Base-by-base conservation (phyloP, 2,113 vertebrate species). In the Sardina pilchardus region DNA sequence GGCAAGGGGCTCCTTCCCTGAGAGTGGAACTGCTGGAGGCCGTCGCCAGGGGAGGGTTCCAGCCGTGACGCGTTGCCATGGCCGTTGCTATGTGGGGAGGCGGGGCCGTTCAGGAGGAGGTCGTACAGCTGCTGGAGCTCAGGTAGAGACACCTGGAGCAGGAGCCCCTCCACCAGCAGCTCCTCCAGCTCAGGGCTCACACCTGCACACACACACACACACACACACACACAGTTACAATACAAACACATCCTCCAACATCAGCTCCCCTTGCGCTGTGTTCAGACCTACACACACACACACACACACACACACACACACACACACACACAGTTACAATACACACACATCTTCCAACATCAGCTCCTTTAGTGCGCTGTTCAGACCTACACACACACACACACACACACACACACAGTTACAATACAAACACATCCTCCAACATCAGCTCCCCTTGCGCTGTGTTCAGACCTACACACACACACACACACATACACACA, bases 111-210 rank as follows among this genome's bases (percentile, higher is more conserved):
- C 90, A 98, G 91, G 42, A 99, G 92, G 36, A 94, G 91, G 82
- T 94, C 95, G 90, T 97, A 97, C 36, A 99, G 94, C 88, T 96
- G 96, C 92, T 97, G 96, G 87, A 97, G 95, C 91, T 99, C 98
- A 0, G 97, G 97, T 87, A 99, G 91, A 80, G 96, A 96, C 26
- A 99, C 97, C 93, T 97, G 97, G 9, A 99, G 95, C 89, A 99
- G 93, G 83, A 99, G 97, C 30, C 97, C 98, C 91, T 99, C 98
- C 95, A 99, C 98, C 96, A 99, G 95, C 87, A 99, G 90, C 89
- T 98, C 96, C 59, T 97, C 97, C 91, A 98, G 94, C 85, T 98
- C 97, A 1, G 89, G 89, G 91, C 94, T 97, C 87, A 99, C 45
- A 78, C 95, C 98, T 99, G 84, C 30, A 59, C 86, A 45, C 17